Percentiles rank a stretch among this genome's conserved stretches.
Conservation (phyloP, 2,797 vertebrate genomes). For the Macropodus opercularis region DNA sequence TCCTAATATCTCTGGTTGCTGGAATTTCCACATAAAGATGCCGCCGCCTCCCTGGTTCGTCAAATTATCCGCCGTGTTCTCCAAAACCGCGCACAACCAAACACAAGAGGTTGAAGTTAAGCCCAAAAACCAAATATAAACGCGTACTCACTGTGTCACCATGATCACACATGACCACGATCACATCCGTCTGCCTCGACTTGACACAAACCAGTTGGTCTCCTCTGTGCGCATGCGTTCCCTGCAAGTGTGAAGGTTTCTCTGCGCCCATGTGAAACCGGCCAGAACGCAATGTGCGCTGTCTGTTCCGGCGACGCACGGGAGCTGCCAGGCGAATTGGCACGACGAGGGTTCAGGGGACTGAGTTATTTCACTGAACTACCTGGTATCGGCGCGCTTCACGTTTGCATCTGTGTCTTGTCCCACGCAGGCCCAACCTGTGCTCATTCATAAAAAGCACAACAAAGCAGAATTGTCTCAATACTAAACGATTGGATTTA, state of each 20-base stretch:
- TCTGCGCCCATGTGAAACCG: constrained; percentile 41
- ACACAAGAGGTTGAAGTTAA: not conserved
- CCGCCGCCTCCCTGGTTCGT: constrained; percentile 32
- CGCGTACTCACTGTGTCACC: constrained; percentile 80
- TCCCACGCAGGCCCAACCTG: rapidly evolving
- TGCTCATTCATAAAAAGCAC: not conserved
- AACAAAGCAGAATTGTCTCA: not conserved
- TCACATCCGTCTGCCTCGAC: constrained; percentile 75
- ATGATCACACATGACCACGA: constrained; percentile 52
- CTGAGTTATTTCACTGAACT: not conserved
- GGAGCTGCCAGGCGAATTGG: not conserved
- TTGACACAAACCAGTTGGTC: constrained; percentile 69
- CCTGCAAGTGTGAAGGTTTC: constrained; percentile 69
- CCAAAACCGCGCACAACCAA: not conserved
- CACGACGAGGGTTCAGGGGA: too few relatives aligned
- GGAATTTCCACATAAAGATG: constrained; percentile 38
- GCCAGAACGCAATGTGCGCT: constrained; percentile 51
- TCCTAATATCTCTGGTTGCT: constrained; percentile 18
- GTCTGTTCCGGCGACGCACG: constrained; percentile 9
- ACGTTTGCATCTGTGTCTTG: not conserved
- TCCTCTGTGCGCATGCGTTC: constrained; percentile 74
- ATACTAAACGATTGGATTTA: not conserved
- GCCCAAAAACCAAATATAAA: constrained; percentile 7
- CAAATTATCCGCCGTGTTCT: constrained; percentile 10
- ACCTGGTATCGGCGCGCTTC: not conserved